Evolutionary conservation across 1,140 invertebrate genomes (phyloP), one percentile per base, ranked within the genome.

Genomic region (Microplitis mediator): DNA sequence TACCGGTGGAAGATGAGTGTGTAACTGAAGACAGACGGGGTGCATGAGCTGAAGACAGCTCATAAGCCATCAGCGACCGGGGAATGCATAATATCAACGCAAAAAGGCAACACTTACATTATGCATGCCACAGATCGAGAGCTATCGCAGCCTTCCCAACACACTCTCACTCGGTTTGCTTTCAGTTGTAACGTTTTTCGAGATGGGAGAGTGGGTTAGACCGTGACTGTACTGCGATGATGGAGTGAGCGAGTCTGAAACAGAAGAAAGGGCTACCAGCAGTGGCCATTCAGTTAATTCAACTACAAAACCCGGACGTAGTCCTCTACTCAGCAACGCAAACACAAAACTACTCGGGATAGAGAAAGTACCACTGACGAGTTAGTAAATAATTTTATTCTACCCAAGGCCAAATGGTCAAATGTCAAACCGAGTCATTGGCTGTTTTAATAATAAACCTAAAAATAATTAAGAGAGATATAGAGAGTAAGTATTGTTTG

Each of bases 291-390:
- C 4, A 68, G 16, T 50, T 23, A 73, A 63, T 65, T 14, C 61
- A 45, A n/a, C 35, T 16, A 71, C 56, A 70, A 68, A 68, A 74
- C 39, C 68, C 73, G 70, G 73, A 83, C 78, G 77, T 73, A 74
- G 70, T 75, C 77, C 77, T 81, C 71, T 67, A 79, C 76, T 77
- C 72, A 14, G 73, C 75, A 74, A 73, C 79, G 77, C 78, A 82
- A 84, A 85, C 79, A 80, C 76, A 76, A 76, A 80, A 78, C 79
- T 74, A 77, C 76, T 71, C 78, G 79, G 39, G 8, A 6, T n/a
- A 16, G 11, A 58, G 32, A 34, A 6, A 68, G 11, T 2, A 13
- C 50, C 23, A 23, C 23, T 23, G 23, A 23, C 23, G 23, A 23
- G 23, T 23, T 23, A 31, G 31, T 66, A 6, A 54, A 14, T 54